A percentile compares a stretch with the other conserved stretches of the same genome.
Conservation (phyloP, 2,797 vertebrate genomes). For the Hypotaenidia philippensis region DNA sequence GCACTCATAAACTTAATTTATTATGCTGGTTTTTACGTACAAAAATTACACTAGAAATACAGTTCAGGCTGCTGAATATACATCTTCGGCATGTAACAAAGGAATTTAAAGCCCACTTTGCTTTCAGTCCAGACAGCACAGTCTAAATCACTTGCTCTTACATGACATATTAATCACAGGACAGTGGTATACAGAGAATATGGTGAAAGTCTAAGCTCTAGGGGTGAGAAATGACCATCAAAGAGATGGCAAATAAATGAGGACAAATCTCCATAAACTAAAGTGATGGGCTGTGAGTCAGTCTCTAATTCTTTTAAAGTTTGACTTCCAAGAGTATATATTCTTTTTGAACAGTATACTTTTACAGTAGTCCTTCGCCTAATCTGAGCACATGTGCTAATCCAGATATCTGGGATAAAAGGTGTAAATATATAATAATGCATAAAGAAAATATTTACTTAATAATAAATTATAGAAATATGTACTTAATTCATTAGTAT, state of each 20-base stretch:
- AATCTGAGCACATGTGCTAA: neutral
- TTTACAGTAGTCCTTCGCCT: neutral
- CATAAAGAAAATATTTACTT: neutral
- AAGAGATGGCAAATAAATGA: neutral
- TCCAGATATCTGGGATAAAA: neutral
- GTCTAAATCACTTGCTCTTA: neutral
- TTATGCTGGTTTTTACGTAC: neutral
- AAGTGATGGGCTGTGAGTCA: neutral
- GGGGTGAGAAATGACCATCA: neutral
- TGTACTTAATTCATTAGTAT: neutral
- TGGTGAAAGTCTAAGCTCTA: neutral
- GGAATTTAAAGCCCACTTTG: neutral
- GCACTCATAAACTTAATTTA: neutral
- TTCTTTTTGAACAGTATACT: neutral
- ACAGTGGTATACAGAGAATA: neutral
- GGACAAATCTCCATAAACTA: neutral
- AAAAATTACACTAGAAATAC: neutral
- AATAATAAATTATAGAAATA: neutral
- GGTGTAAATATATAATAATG: neutral
- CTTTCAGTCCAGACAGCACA: neutral
- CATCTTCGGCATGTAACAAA: neutral
- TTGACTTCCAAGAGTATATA: neutral
- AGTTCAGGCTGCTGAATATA: neutral
- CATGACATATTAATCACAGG: neutral
- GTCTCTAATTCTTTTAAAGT: neutral